Evolutionary conservation across 2,113 vertebrate genomes (phyloP).

Genomic region (Podarcis muralis): DNA sequence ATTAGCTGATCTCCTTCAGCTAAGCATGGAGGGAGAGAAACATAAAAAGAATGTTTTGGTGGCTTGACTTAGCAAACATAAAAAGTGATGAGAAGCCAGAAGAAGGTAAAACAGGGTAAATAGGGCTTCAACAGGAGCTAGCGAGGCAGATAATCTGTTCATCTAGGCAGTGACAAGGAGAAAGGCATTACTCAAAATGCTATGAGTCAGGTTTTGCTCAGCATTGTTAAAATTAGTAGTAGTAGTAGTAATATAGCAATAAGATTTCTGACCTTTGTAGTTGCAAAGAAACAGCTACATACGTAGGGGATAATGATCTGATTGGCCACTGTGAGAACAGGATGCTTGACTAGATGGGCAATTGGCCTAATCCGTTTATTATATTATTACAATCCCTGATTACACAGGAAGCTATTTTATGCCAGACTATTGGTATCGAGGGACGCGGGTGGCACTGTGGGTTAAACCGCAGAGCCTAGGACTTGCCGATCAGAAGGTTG

Average conservation of each 20-base stretch:
- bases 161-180: conserved; percentile 54
- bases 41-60: conserved; percentile 46
- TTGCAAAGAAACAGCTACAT: not conserved
- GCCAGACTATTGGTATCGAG: no score
- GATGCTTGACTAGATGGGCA: no score
- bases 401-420: no score
- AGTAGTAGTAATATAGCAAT: not conserved
- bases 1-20: conserved; percentile 53
- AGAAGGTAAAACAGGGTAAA: conserved; percentile 63
- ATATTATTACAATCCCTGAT: no score
- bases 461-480: no score
- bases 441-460: no score
- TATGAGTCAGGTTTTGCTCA: conserved; percentile 31
- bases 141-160: conserved; percentile 29
- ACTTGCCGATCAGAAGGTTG: no score
- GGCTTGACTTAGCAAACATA: conserved; percentile 65
- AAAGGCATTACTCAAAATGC: conserved; percentile 33
- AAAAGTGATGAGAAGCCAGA: conserved; percentile 65
- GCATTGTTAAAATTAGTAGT: not conserved
- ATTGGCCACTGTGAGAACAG: not conserved
- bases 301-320: not conserved
- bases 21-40: conserved; percentile 48
- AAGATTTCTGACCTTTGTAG: not conserved
- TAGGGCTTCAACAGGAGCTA: conserved; percentile 44
- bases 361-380: no score